These are phyloP conservation scores for Clarias magur DNA, from an alignment of 2,113 vertebrate species.

Conservation along the genomic window DNA sequence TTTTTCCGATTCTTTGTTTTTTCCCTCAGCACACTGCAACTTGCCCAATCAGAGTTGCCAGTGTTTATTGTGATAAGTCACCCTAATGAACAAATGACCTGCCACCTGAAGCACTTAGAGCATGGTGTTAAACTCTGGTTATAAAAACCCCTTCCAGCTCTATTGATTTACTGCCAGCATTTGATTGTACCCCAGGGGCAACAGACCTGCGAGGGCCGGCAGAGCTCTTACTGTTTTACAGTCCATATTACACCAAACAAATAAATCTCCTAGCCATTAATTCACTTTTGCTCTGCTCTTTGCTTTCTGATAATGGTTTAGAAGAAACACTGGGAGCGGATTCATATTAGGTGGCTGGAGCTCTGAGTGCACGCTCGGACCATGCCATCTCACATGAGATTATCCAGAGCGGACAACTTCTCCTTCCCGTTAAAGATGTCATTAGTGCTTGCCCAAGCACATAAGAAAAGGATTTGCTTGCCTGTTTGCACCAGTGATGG, in stretches of 20 bases:
- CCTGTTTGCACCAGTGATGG: constrained; percentile 58
- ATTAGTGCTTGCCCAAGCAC: constrained; percentile 60
- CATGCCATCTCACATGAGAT: constrained; percentile 63
- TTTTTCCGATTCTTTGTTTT: constrained; percentile 57
- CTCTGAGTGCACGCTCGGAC: constrained; percentile 58
- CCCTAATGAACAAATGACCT: constrained; percentile 84
- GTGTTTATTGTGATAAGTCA: constrained; percentile 84
- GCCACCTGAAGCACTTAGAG: constrained; percentile 82
- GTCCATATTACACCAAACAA: constrained; percentile 82
- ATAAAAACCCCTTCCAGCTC: constrained; percentile 79
- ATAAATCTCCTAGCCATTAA: constrained; percentile 82
- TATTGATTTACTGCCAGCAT: constrained; percentile 83
- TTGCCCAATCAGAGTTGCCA: constrained; percentile 70
- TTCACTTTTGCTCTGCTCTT: constrained; percentile 67
- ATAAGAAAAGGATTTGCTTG: constrained; percentile 69
- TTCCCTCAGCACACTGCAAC: constrained; percentile 57
- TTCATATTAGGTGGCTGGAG: constrained; percentile 62
- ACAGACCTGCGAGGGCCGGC: constrained; percentile 71
- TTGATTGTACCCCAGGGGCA: constrained; percentile 82
- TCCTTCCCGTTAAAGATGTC: constrained; percentile 66
- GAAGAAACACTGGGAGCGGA: constrained; percentile 58
- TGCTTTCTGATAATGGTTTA: constrained; percentile 65
- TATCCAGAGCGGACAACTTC: constrained; percentile 66
- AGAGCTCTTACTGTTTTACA: constrained; percentile 81
- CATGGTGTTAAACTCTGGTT: constrained; percentile 77